Conservation (phyloP, 1,140 invertebrate species). For the Aphelinus certus region DNA sequence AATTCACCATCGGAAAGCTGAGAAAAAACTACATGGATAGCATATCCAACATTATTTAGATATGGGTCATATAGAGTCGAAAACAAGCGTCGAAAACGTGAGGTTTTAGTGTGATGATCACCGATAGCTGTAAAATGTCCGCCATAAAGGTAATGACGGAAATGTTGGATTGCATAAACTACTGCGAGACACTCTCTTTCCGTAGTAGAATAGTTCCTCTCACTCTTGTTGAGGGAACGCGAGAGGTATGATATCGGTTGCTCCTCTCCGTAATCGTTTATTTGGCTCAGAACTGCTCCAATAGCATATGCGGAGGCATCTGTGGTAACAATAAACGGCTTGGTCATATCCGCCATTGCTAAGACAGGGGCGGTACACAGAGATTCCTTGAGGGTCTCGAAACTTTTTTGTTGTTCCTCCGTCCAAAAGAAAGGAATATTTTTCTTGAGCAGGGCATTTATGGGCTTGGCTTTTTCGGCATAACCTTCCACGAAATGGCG, state of each 20-base stretch:
- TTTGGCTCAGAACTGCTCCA: slow-evolving; percentile 46
- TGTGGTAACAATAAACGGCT: slow-evolving; percentile 47
- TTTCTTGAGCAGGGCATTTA: slow-evolving; percentile 43
- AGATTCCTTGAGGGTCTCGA: background rate
- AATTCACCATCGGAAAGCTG: no score
- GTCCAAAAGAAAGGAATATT: slow-evolving; percentile 31
- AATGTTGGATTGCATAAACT: no score
- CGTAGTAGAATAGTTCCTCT: background rate
- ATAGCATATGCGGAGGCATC: slow-evolving; percentile 42
- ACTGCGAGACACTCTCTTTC: background rate
- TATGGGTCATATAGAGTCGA: no score
- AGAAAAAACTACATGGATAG: no score
- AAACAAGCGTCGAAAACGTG: no score
- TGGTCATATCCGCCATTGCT: slow-evolving; percentile 46
- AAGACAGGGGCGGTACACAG: slow-evolving; percentile 40
- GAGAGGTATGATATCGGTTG: no score
- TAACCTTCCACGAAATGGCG: slow-evolving; percentile 30
- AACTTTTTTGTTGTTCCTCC: slow-evolving; percentile 15
- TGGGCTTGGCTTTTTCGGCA: slow-evolving; percentile 44
- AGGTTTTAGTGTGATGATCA: no score
- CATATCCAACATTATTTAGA: no score
- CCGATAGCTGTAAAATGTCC: no score
- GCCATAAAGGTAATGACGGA: no score
- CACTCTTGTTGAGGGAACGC: background rate
- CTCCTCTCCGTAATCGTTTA: slow-evolving; percentile 3